Percentiles rank a stretch among this genome's conserved stretches.
These are phyloP conservation scores for Chrysogorgia sp. DNA, from an alignment of 92 coral and sea anemone species.

Conservation along the genomic window DNA sequence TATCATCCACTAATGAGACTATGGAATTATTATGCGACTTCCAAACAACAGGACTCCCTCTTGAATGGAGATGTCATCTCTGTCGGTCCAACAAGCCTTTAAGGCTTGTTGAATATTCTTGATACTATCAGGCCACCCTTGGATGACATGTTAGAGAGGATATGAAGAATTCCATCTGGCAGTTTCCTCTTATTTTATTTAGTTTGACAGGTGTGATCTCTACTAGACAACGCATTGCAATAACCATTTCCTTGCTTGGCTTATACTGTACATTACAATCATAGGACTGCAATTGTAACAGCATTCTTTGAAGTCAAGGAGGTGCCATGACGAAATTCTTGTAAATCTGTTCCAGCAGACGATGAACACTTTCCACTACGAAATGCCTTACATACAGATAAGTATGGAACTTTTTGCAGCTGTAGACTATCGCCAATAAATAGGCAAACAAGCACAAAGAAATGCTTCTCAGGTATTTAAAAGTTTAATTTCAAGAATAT, in stretches of 20 bases:
- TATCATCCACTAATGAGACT: background rate
- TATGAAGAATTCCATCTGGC: background rate
- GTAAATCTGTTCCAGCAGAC: conserved; percentile 42
- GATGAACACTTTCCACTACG: conserved; percentile 44
- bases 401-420: conserved; percentile 43
- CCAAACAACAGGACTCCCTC: too few relatives aligned
- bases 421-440: background rate
- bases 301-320: conserved; percentile 37
- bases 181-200: background rate
- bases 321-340: conserved; percentile 38
- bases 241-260: conserved; percentile 24
- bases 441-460: too few relatives aligned
- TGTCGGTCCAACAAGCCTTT: background rate
- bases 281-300: conserved; percentile 34
- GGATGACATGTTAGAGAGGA: background rate
- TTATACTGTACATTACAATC: conserved; percentile 9
- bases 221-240: conserved; percentile 7
- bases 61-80: background rate
- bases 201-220: conserved; percentile 17
- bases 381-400: conserved; percentile 48
- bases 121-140: too few relatives aligned
- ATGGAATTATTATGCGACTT: conserved; percentile 6
- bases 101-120: conserved; percentile 10
- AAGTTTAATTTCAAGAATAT: too few relatives aligned
- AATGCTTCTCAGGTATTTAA: too few relatives aligned